Percentiles rank a stretch among this genome's conserved stretches.
These are phyloP conservation scores for Nycteola revayana DNA, from an alignment of 2,888 invertebrate genomes.

Conservation along the genomic window DNA sequence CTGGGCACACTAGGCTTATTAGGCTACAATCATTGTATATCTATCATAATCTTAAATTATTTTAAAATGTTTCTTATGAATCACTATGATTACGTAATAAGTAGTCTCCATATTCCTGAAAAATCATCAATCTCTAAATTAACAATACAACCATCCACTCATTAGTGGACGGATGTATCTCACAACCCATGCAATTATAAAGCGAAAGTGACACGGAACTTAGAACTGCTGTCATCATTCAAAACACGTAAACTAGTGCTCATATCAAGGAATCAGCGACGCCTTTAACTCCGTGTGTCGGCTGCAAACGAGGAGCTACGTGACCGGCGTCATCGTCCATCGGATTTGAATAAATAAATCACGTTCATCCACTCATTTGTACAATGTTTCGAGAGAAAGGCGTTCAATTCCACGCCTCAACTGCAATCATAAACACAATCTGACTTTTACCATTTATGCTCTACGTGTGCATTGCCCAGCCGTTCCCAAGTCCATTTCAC, in stretches of 20 bases:
- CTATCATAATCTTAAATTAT: too few relatives aligned
- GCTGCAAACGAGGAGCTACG: conserved; percentile 56
- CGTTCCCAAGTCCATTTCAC: conserved; percentile 22
- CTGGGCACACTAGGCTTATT: too few relatives aligned
- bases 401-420: conserved; percentile 62
- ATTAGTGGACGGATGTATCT: too few relatives aligned
- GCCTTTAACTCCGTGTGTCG: conserved; percentile 52
- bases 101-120: too few relatives aligned
- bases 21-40: too few relatives aligned
- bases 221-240: conserved; percentile 27
- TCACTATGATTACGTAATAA: too few relatives aligned
- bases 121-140: too few relatives aligned
- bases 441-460: conserved; percentile 59
- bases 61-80: too few relatives aligned
- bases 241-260: conserved; percentile 37
- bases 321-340: conserved; percentile 56
- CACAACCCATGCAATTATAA: too few relatives aligned
- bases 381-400: conserved; percentile 64
- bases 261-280: conserved; percentile 53
- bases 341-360: conserved; percentile 76
- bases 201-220: conserved; percentile 14
- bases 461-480: conserved; percentile 45
- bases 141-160: too few relatives aligned
- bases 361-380: conserved; percentile 68
- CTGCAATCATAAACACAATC: conserved; percentile 58